Evolutionary conservation across 2,888 invertebrate species (phyloP).

Genomic region (Druceiella hillmani): DNA sequence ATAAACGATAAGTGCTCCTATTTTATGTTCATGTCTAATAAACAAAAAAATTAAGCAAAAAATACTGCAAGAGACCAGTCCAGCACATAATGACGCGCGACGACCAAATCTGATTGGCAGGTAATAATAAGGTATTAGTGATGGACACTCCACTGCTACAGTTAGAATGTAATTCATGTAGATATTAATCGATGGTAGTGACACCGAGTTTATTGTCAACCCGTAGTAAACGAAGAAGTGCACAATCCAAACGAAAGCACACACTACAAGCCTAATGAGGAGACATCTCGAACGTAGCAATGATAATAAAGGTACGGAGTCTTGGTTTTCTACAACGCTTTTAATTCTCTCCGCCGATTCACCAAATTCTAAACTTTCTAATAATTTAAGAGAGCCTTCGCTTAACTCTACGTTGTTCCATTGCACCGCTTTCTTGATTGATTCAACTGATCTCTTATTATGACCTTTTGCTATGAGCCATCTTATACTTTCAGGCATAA

Average conservation of each 20-base stretch:
- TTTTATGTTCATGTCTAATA: too few species aligned
- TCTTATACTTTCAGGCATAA: not conserved
- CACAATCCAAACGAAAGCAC: not conserved
- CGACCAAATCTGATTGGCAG: not conserved
- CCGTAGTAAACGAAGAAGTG: not conserved
- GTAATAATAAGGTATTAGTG: not conserved
- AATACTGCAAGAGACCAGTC: not conserved
- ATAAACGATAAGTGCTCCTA: not conserved
- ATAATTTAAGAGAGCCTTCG: too few species aligned
- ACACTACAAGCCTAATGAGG: not conserved
- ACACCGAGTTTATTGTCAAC: not conserved
- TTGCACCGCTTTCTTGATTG: not conserved
- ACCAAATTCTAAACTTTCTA: too few species aligned
- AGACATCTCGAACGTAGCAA: not conserved
- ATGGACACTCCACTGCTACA: not conserved
- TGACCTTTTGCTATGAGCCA: not conserved
- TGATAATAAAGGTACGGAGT: not conserved
- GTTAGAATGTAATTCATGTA: not conserved
- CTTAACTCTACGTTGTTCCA: not conserved
- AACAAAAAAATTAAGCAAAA: not conserved
- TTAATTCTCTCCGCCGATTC: too few species aligned
- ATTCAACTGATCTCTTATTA: not conserved
- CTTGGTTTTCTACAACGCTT: not conserved
- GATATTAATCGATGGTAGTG: not conserved
- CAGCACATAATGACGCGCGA: not conserved